Evolutionary conservation across 2,797 vertebrate species (phyloP), one percentile per base, ranked within the genome.

Genomic region (Sternarchorhynchus goeldii): DNA sequence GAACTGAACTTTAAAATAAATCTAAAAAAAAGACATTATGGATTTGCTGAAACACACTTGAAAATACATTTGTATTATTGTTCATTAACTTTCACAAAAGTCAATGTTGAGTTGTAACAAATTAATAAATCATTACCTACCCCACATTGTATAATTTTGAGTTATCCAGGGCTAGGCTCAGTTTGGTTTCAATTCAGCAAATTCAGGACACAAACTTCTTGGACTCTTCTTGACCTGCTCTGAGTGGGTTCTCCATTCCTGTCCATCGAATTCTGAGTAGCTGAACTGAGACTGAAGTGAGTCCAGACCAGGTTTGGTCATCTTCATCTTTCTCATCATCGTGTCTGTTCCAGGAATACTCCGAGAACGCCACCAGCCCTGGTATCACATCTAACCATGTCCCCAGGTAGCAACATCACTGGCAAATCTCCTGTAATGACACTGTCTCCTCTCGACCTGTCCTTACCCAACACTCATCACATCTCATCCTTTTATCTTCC

Each of bases 271-370:
- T 78, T 84, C 80, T 75, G 76, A 73, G 77, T 81, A 62, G 12
- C 34, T 71, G 60, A 56, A 78, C 77, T 79, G 73, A 63, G 80
- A 56, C 66, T 66, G 34, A 80, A 53, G 76, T 78, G 82, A 55
- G 76, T 72, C 78, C 65, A 68, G 31, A 76, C 70, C 79, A 74
- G 77, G 71, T 90, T 85, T 88, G 90, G 91, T 89, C 91, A 91
- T 92, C 92, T 87, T 93, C 91, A 92, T 93, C 91, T 92, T 92
- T 91, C 90, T 94, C 92, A 92, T 91, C 93, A 93, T 93, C 93
- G 89, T 94, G 93, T 91, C 91, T 95, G 94, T 93, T 94, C 91
- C 95, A 95, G 93, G 94, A 96, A 90, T 94, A 93, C 91, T 92
- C 92, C 86, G 93, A 93, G 84, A 91, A 91, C 90, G 93, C 93